phyloP scores from a whole-genome alignment of 2,797 vertebrate species.

The Danio jaintianensis region DNA sequence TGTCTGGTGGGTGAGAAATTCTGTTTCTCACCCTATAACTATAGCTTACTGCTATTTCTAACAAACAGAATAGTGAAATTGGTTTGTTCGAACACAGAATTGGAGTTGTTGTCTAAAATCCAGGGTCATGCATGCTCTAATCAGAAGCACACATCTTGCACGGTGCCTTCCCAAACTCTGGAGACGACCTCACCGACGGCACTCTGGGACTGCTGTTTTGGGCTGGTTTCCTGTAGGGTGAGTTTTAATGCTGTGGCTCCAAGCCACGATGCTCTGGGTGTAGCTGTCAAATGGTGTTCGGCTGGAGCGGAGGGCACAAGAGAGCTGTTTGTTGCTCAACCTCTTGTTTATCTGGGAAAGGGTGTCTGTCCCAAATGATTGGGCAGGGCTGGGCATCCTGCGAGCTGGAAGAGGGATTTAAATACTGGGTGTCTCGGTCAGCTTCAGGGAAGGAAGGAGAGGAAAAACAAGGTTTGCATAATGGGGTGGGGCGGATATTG shows the following conservation, averaged over 20 bases:
- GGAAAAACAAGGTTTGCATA: conserved; percentile 75
- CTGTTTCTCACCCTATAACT: background rate
- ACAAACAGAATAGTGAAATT: conserved; percentile 46
- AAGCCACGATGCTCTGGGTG: conserved; percentile 65
- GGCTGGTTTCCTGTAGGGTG: conserved; percentile 69
- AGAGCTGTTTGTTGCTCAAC: conserved; percentile 66
- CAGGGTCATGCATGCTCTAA: conserved; percentile 63
- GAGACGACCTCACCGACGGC: conserved; percentile 60
- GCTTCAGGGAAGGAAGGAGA: conserved; percentile 65
- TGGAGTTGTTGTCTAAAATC: conserved; percentile 54
- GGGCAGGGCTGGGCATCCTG: conserved; percentile 54
- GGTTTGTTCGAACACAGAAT: conserved; percentile 44
- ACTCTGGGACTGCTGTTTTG: conserved; percentile 61
- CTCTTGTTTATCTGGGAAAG: conserved; percentile 68
- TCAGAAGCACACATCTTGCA: conserved; percentile 65
- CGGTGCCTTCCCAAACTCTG: conserved; percentile 43
- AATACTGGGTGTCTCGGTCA: conserved; percentile 64
- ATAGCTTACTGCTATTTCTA: conserved; percentile 38
- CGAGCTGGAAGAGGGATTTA: conserved; percentile 47
- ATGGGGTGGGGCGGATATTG: conserved; percentile 75
- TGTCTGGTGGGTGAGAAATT: background rate
- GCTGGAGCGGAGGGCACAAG: conserved; percentile 61
- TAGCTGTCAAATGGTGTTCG: conserved; percentile 63
- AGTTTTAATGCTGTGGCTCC: conserved; percentile 68
- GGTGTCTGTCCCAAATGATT: conserved; percentile 66